Evolutionary conservation across 2,797 vertebrate species (phyloP).

Genomic region (Neostethus bicornis): DNA sequence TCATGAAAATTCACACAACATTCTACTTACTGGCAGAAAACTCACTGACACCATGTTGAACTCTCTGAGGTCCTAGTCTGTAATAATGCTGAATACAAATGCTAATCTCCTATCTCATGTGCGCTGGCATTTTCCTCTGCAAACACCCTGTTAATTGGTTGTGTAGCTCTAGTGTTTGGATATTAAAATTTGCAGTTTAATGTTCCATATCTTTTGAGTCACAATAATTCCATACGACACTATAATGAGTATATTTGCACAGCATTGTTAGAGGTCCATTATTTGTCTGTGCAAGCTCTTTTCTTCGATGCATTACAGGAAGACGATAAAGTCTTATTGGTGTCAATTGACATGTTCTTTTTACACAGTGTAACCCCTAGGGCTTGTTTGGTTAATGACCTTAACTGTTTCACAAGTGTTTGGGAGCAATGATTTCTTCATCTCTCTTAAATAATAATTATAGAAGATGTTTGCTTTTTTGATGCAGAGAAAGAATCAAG

Average conservation of each 20-base stretch:
- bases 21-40: conserved; percentile 67
- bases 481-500: conserved; percentile 1
- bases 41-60: conserved; percentile 42
- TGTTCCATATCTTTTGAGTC: conserved; percentile 27
- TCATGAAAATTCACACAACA: conserved; percentile 65
- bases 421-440: conserved; percentile 14
- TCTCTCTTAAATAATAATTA: conserved; percentile 8
- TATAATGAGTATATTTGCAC: conserved; percentile 23
- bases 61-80: conserved; percentile 34
- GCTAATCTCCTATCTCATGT: conserved; percentile 58
- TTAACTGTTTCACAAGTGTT: conserved; percentile 23
- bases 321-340: not conserved
- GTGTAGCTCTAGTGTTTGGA: conserved; percentile 40
- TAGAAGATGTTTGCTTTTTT: conserved; percentile 11
- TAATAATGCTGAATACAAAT: conserved; percentile 49
- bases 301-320: not conserved
- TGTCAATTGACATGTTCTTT: not conserved
- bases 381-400: conserved; percentile 53
- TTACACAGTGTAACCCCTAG: conserved; percentile 7
- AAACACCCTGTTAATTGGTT: conserved; percentile 47
- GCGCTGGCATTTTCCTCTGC: conserved; percentile 46
- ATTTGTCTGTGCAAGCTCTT: not conserved
- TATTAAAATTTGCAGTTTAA: conserved; percentile 33
- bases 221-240: conserved; percentile 18
- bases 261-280: conserved; percentile 1